These are phyloP conservation scores for Meriones unguiculatus DNA, from an alignment of 2,113 vertebrate genomes.

Conservation along the genomic window DNA sequence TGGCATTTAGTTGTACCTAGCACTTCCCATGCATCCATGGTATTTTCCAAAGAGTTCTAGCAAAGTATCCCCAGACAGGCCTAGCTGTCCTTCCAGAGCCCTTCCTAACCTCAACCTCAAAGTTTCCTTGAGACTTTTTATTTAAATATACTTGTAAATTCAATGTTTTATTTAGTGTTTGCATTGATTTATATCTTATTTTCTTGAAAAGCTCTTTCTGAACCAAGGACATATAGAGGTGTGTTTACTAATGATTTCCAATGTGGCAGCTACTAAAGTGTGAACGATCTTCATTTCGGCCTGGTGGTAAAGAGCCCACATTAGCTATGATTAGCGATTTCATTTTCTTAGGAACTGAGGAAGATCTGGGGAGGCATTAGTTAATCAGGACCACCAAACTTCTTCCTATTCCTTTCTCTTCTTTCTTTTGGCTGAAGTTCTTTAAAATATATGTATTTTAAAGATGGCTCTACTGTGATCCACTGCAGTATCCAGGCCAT, in stretches of 20 bases:
- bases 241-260: background rate
- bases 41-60: background rate
- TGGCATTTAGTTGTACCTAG: background rate
- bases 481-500: background rate
- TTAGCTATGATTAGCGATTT: background rate
- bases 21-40: background rate
- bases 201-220: slow-evolving; percentile 42
- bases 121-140: slow-evolving; percentile 12
- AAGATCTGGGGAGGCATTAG: background rate
- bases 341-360: slow-evolving; percentile 34
- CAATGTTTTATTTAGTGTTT: background rate
- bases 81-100: background rate
- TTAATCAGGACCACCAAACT: background rate
- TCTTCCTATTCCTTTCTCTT: background rate
- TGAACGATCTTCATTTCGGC: background rate
- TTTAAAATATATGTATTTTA: no score
- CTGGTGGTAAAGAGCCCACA: background rate
- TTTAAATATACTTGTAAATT: background rate
- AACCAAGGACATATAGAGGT: slow-evolving; percentile 1
- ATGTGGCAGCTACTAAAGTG: background rate
- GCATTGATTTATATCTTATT: slow-evolving; percentile 3
- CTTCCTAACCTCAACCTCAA: background rate
- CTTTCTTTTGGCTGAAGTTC: background rate
- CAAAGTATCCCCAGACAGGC: background rate
- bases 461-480: background rate